phyloP scores from a whole-genome alignment of 2,797 vertebrate genomes.

The Mus spretus region DNA sequence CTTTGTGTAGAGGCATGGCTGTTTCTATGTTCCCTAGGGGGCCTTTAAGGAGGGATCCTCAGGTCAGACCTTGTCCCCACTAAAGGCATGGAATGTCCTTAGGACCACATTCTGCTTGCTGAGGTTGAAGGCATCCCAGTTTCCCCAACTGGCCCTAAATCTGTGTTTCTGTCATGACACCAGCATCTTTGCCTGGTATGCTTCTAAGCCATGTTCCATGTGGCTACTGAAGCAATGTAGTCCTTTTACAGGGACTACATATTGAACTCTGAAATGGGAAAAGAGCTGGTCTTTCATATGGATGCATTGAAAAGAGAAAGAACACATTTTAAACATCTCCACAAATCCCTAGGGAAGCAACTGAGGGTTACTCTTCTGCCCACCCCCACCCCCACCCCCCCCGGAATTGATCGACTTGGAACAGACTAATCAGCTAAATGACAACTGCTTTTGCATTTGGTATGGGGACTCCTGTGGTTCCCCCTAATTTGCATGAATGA shows the following conservation, averaged over 20 bases:
- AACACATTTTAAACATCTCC: constrained; percentile 30
- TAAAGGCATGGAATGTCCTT: background rate
- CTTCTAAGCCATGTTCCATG: background rate
- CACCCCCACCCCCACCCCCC: no score
- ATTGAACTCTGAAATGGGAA: constrained; percentile 48
- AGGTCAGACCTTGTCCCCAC: background rate
- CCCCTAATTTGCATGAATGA: background rate
- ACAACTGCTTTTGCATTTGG: background rate
- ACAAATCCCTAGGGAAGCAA: constrained; percentile 8
- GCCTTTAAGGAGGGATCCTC: background rate
- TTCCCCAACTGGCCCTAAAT: background rate
- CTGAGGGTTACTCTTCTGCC: background rate
- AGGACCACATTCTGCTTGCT: background rate
- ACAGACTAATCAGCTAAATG: background rate
- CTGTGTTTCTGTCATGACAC: background rate
- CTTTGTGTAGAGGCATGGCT: background rate
- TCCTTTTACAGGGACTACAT: constrained; percentile 25
- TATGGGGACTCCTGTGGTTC: background rate
- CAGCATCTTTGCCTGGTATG: background rate
- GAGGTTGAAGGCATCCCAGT: background rate
- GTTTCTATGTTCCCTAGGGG: background rate
- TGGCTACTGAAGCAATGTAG: constrained; percentile 35
- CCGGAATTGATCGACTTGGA: background rate
- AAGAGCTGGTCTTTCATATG: constrained; percentile 18
- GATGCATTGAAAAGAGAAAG: constrained; percentile 59